These are phyloP conservation scores for Drosophila eugracilis DNA, from an alignment of 1,140 invertebrate genomes.

Conservation along the genomic window DNA sequence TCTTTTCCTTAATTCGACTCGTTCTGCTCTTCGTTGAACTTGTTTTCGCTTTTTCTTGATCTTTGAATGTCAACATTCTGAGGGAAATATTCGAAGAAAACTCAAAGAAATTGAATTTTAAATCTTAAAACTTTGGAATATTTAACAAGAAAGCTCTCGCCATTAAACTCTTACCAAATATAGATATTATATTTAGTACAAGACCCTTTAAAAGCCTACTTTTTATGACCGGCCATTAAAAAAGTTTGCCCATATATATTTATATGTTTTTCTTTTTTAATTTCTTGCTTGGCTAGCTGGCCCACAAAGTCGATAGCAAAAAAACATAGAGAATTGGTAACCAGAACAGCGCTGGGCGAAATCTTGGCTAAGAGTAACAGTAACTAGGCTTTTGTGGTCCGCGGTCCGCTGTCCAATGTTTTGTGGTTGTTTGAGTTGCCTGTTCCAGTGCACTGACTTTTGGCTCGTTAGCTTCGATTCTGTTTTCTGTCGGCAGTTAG, in stretches of 20 bases:
- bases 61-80: neutral
- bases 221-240: conserved; percentile 5
- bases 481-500: conserved; percentile 56
- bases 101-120: too few relatives aligned
- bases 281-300: conserved; percentile 24
- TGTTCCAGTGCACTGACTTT: conserved; percentile 75
- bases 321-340: conserved; percentile 13
- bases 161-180: too few relatives aligned
- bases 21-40: conserved; percentile 6
- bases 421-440: conserved; percentile 25
- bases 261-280: too few relatives aligned
- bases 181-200: neutral
- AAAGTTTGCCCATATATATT: conserved; percentile 6
- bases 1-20: conserved; percentile 7
- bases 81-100: neutral
- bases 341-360: conserved; percentile 39
- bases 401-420: conserved; percentile 17
- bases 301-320: conserved; percentile 19
- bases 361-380: conserved; percentile 62
- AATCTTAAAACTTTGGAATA: too few relatives aligned
- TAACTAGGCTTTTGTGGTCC: conserved; percentile 34
- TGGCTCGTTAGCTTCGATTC: conserved; percentile 68
- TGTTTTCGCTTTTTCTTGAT: conserved; percentile 28
- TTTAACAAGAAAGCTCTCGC: too few relatives aligned
- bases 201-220: conserved; percentile 4